Base-by-base conservation (phyloP, 2,113 vertebrate genomes). In the Puntigrus tetrazona region DNA sequence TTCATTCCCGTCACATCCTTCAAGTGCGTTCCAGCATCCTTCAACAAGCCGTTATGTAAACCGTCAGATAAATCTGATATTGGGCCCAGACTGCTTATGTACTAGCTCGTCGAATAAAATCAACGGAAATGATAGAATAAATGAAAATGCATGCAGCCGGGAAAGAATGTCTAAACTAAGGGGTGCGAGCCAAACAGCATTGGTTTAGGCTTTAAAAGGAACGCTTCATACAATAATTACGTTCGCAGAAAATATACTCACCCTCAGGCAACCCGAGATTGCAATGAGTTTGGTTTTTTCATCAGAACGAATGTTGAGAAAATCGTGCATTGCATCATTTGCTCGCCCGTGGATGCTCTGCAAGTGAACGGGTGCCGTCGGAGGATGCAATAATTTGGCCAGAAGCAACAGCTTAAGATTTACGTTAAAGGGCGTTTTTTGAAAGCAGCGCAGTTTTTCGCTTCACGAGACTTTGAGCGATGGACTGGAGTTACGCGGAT, bases 1-100 rank as follows among this genome's bases (percentile, higher is more conserved):
- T 63, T 76, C 16, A 7, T 69, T 69, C 63, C 57, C 70, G 43
- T 50, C 52, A 76, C 50, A 50, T 20, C 78, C 16, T 69, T 14
- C 82, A 84, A 47, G 63, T 59, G 69, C 69, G 84, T 55, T 75
- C 41, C n/a, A 75, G 27, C 82, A 52, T 77, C 29, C 20, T 43
- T 73, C 70, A 43, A n/a, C n/a, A 73, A 45, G 38, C n/a, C 16
- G 67, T 72, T 72, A 72, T 82, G 25, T 47, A 59, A 52, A 82
- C 38, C 7, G 14, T 31, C 11, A 25, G 67, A 67, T 45, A 65
- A 57, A n/a, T 78, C 63, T 72, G 38, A 31, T 47, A 13, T 50
- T 27, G 14, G 14, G 22, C 18, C 4, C 16, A 55, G 65, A 63
- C 13, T 41, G 57, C 13, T 43, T n/a, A 5, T 72, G 38, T 52